Percentiles rank a stretch among this genome's conserved stretches.
These are phyloP conservation scores for Phallusia fumigata DNA, from an alignment of 23 tunicate species.

Conservation along the genomic window DNA sequence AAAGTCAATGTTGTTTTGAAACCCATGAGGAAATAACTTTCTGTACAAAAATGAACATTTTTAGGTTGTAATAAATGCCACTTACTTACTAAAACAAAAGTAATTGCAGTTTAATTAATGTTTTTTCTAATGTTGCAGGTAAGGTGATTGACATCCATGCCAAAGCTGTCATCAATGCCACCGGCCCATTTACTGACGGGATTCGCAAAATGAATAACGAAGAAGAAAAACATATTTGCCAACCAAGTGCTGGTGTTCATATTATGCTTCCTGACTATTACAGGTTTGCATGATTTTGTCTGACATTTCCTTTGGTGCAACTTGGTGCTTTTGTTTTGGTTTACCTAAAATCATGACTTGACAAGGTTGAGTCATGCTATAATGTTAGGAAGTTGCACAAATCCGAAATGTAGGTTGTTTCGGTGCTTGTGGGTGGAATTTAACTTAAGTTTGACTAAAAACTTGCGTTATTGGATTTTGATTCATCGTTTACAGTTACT, in stretches of 20 bases:
- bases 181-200: slow-evolving; percentile 91
- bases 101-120: no score
- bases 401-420: background rate
- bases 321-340: background rate
- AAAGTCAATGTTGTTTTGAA: no score
- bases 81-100: no score
- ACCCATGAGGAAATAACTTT: no score
- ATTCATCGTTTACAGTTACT: no score
- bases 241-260: slow-evolving; percentile 97
- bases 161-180: slow-evolving; percentile 80
- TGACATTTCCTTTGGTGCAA: no score
- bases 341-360: background rate
- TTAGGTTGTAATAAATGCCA: no score
- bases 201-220: slow-evolving; percentile 73
- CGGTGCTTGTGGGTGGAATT: no score
- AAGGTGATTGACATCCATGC: slow-evolving; percentile 72
- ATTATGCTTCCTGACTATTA: slow-evolving; percentile 88
- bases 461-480: no score
- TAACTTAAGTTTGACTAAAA: no score
- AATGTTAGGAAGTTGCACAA: background rate
- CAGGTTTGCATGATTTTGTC: slow-evolving; percentile 66
- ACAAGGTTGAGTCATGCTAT: background rate
- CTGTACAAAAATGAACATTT: no score
- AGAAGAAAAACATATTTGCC: slow-evolving; percentile 65
- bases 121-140: slow-evolving; percentile 28